phyloP scores from a whole-genome alignment of 2,888 invertebrate genomes.

The Diarsia rubi region DNA sequence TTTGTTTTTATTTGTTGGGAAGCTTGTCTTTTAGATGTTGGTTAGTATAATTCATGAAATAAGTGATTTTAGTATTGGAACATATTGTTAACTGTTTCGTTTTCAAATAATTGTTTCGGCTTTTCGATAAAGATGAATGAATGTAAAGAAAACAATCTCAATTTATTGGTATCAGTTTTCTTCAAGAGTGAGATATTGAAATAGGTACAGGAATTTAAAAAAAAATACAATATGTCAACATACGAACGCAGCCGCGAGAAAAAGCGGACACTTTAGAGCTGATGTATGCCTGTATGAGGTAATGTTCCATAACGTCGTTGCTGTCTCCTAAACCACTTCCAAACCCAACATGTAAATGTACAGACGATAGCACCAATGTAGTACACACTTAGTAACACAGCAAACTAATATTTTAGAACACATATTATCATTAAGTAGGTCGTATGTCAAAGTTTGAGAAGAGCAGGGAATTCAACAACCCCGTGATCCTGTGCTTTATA shows the following conservation, averaged over 20 bases:
- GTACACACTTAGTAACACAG: too few species aligned
- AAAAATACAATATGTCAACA: neutral
- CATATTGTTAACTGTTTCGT: neutral
- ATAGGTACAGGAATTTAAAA: too few species aligned
- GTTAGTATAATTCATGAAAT: too few species aligned
- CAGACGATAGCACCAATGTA: too few species aligned
- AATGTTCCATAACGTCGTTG: neutral
- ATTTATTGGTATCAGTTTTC: neutral
- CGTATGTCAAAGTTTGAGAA: too few species aligned
- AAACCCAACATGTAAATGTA: too few species aligned
- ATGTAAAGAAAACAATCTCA: too few species aligned
- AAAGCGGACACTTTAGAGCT: neutral
- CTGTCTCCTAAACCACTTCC: neutral
- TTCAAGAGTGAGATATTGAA: too few species aligned
- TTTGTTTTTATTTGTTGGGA: constrained; percentile 14
- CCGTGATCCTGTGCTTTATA: too few species aligned
- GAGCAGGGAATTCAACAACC: too few species aligned
- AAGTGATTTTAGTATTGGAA: neutral
- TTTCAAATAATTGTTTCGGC: neutral
- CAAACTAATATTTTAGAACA: too few species aligned
- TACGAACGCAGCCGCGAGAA: neutral
- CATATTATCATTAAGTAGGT: too few species aligned
- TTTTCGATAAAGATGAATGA: neutral
- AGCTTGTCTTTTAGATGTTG: constrained; percentile 8
- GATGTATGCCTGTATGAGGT: neutral